Evolutionary conservation across 1,140 invertebrate species (phyloP).

Genomic region (Drosophila pseudoobscura): DNA sequence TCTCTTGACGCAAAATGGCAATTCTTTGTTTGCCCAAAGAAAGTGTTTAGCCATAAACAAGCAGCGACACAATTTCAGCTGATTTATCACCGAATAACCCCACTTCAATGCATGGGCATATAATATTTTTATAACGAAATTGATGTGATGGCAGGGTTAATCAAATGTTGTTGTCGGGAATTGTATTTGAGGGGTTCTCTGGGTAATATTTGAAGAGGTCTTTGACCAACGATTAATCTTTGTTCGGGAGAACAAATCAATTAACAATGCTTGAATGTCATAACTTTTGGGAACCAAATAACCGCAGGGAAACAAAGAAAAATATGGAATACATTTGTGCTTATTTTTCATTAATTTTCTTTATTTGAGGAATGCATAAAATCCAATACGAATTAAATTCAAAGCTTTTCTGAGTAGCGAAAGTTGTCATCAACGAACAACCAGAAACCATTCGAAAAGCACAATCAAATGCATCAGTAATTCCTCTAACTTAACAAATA

Average conservation of each 20-base stretch:
- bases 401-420: background rate
- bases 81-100: conserved; percentile 41
- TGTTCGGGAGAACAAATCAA: background rate
- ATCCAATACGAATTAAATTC: no score
- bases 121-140: conserved; percentile 51
- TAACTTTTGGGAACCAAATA: no score
- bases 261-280: background rate
- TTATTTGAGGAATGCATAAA: conserved; percentile 10
- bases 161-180: conserved; percentile 34
- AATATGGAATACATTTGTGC: no score
- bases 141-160: conserved; percentile 32
- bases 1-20: conserved; percentile 68
- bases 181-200: conserved; percentile 29
- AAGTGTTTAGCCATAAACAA: conserved; percentile 71
- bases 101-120: conserved; percentile 7
- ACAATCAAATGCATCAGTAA: background rate
- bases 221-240: background rate
- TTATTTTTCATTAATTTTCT: conserved; percentile 9
- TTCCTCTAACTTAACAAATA: conserved; percentile 24
- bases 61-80: conserved; percentile 34
- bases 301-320: no score
- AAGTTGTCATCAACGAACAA: background rate
- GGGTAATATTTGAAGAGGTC: background rate
- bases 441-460: background rate
- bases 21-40: conserved; percentile 62